Evolutionary conservation across 2,888 invertebrate genomes (phyloP), one percentile per base, ranked within the genome.

Genomic region (Anaspis maculata): DNA sequence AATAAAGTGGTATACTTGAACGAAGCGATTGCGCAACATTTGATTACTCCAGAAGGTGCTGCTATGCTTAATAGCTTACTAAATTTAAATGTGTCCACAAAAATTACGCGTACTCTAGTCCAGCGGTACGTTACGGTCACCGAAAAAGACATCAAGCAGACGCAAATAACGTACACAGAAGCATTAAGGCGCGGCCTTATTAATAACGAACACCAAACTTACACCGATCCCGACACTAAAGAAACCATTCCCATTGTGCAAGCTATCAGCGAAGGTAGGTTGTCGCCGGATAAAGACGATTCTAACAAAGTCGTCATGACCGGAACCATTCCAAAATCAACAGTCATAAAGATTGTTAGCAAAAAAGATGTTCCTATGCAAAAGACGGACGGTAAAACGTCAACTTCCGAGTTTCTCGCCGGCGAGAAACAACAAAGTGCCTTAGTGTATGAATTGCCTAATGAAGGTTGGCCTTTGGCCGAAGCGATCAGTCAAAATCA

Each of bases 21-120:
- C 54, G 82, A 83, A 57, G 92, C 92, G 15, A 83, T 94, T 39
- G 81, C 85, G 61, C 77, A 81, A 35, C 83, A 86, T 54, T 72
- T 89, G 51, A 84, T 94, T 19, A 83, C 88, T 7, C 80, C 86
- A 1, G 86, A 88, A 64, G 92, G 92, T 36, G 91, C 91, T 27
- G 80, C 88, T 36, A 72, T 88, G 56, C 71, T 88, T 39, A 86
- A 83, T 64, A 88, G 87, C 52, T 69, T 94, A 32, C 67, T 92
- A 32, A 88, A 88, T 59, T 86, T 95, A 31, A 86, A 88, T 6
- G 76, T 92, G 22, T 90, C 90, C 2, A 81, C 87, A 11, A 85
- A 88, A 59, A 87, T 88, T 4, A 83, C 89, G 15, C 88, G 87
- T 3, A 85, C 84, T 61, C 80, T 88, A 28, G 80, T 90, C 19